Evolutionary conservation across 64 coral and sea anemone species (phyloP).

Genomic region (Montipora capricornis): DNA sequence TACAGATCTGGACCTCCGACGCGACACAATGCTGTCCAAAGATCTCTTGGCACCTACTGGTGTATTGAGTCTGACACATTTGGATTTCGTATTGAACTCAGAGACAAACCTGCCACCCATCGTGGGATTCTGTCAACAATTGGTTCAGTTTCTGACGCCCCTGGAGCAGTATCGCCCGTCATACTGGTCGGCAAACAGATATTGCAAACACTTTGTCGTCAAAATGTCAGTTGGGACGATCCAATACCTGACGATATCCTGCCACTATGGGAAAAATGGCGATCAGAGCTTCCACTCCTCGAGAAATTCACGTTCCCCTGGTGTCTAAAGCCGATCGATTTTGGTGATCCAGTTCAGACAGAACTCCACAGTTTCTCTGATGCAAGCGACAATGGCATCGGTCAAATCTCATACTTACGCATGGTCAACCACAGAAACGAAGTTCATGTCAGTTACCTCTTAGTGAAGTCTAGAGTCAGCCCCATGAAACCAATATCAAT

Average conservation of each 20-base stretch:
- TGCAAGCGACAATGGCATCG: conserved; percentile 62
- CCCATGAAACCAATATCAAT: not conserved
- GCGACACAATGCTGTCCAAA: conserved; percentile 41
- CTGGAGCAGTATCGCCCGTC: conserved; percentile 30
- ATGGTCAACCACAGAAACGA: conserved; percentile 29
- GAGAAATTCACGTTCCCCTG: conserved; percentile 40
- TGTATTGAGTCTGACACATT: conserved; percentile 66
- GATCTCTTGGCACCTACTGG: conserved; percentile 66
- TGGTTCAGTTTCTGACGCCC: conserved; percentile 17
- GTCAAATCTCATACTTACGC: conserved; percentile 57
- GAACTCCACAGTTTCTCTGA: conserved; percentile 67
- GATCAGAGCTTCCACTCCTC: conserved; percentile 29
- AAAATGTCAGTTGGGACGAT: conserved; percentile 28
- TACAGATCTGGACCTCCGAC: conserved; percentile 44
- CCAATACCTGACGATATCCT: conserved; percentile 25
- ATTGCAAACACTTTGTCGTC: conserved; percentile 40
- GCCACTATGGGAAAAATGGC: conserved; percentile 3
- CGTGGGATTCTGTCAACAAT: conserved; percentile 43
- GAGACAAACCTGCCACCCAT: conserved; percentile 34
- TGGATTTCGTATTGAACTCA: conserved; percentile 54
- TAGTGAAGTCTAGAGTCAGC: conserved; percentile 50
- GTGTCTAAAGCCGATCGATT: conserved; percentile 9
- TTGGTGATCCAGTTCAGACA: conserved; percentile 16
- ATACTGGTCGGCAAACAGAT: conserved; percentile 51
- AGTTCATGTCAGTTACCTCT: conserved; percentile 60